A percentile compares a stretch with the other conserved stretches of the same genome.
Conservation (phyloP, 2,888 invertebrate genomes). For the Spodoptera exigua region DNA sequence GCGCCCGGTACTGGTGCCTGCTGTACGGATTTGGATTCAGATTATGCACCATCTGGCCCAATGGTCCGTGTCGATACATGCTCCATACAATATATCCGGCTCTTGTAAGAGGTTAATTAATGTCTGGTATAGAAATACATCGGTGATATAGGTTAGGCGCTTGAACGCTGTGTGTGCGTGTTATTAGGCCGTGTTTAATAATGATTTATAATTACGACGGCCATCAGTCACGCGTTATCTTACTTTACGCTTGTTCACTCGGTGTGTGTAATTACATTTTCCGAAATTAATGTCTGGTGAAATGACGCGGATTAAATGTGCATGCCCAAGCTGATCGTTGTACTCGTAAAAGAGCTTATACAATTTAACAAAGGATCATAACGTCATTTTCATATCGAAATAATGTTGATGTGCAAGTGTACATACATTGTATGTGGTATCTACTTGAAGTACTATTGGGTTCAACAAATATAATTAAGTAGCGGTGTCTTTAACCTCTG, state of each 20-base stretch:
- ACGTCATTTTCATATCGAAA: conserved; percentile 1
- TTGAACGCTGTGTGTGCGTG: conserved; percentile 34
- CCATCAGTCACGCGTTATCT: conserved; percentile 57
- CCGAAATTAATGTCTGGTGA: conserved; percentile 53
- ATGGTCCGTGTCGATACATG: conserved; percentile 47
- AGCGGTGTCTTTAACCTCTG: too few relatives aligned
- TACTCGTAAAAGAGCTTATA: conserved; percentile 4
- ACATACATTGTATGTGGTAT: too few relatives aligned
- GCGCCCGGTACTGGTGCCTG: conserved; percentile 35
- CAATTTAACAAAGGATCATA: background rate
- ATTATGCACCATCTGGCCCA: conserved; percentile 59
- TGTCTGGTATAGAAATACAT: conserved; percentile 38
- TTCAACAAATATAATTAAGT: too few relatives aligned
- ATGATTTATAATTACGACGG: conserved; percentile 57
- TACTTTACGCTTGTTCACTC: conserved; percentile 48
- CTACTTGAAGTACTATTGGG: too few relatives aligned
- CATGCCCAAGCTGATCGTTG: conserved; percentile 22
- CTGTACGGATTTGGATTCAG: conserved; percentile 63
- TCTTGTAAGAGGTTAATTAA: conserved; percentile 56
- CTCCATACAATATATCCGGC: conserved; percentile 39
- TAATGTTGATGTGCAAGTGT: background rate
- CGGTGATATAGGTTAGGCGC: conserved; percentile 20
- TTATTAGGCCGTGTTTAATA: conserved; percentile 47
- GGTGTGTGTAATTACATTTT: conserved; percentile 54
- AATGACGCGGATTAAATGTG: conserved; percentile 39